Conservation (phyloP, 2,888 invertebrate species). For the Protodeltote pygarga region DNA sequence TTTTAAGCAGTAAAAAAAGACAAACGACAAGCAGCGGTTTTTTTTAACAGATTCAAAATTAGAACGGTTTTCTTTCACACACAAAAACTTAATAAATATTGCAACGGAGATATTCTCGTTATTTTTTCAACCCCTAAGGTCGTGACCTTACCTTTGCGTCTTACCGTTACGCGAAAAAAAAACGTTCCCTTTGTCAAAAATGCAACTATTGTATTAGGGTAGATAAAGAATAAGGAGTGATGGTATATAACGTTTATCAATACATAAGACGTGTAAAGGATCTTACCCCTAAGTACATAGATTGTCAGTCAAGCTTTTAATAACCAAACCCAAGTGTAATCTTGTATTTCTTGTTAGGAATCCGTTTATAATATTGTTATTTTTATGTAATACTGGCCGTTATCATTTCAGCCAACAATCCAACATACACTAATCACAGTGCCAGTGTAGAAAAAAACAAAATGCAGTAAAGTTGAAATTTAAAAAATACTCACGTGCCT, state of each 20-base stretch:
- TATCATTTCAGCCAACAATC: too few species aligned
- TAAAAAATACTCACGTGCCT: too few species aligned
- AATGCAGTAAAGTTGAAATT: too few species aligned
- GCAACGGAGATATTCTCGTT: constrained; percentile 21
- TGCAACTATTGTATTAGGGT: constrained; percentile 36
- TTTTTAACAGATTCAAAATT: constrained; percentile 9
- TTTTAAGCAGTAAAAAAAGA: too few species aligned
- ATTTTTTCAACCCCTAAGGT: constrained; percentile 25
- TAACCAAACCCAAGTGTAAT: too few species aligned
- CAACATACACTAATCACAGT: too few species aligned
- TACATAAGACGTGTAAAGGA: constrained; percentile 11
- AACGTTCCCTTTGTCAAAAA: constrained; percentile 22
- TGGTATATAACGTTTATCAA: background rate
- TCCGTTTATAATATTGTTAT: too few species aligned
- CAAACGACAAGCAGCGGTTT: background rate
- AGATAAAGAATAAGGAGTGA: constrained; percentile 18
- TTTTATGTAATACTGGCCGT: too few species aligned
- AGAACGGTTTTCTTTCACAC: constrained; percentile 19
- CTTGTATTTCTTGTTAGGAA: too few species aligned
- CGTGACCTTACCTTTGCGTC: constrained; percentile 32
- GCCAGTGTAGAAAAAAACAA: too few species aligned
- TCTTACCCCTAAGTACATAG: constrained; percentile 1
- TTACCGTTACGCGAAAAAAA: constrained; percentile 32
- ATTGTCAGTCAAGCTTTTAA: constrained; percentile 2
- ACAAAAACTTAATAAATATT: constrained; percentile 35